Base-by-base conservation (phyloP, 2,113 vertebrate species). In the human (Homo sapiens) region DNA sequence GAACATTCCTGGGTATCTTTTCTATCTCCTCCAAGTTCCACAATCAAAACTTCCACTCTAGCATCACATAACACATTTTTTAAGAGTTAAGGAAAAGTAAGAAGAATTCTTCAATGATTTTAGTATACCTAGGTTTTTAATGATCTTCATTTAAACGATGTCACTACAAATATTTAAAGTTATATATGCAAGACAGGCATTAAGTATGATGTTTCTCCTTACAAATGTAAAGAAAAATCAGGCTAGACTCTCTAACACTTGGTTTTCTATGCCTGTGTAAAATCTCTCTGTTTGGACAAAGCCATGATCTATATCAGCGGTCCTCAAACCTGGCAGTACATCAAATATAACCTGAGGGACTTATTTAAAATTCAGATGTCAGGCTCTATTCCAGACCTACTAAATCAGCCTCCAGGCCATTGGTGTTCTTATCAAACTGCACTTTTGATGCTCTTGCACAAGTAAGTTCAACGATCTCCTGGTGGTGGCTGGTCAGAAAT, bases 241-340 rank as follows among this genome's bases (percentile, higher is more conserved):
- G 40, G 43, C 48, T 50, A 17, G 89, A 45, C 72, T 89, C 86
- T 86, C 48, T 73, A 82, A 96, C 40, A 66, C 66, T 89, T 73
- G 40, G 59, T 91, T 96, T 83, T 86, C 94, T 86, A 52, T 8
- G 86, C 50, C 93, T 96, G 59, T 89, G 66, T 55, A 94, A 91
- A 96, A 68, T 90, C 76, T 88, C 66, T 95, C 64, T 96, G 93
- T 97, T 89, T 96, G 50, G 94, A 95, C 80, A 93, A 94, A 79
- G 70, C 40, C 16, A 16, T 94, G 88, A 90, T 93, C 90, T 76
- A 87, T 94, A 66, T 81, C 70, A 90, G 85, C 32, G 55, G 79
- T 92, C 89, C 45, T 93, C 82, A 93, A 89, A 93, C 48, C 52
- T 83, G 89, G 89, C 59, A 91, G 72, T 14, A 50, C 82, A 80